A percentile compares a stretch with the other conserved stretches of the same genome.
Conservation (phyloP, 2,113 vertebrate genomes). For the Cyphomyrus discorhynchus region DNA sequence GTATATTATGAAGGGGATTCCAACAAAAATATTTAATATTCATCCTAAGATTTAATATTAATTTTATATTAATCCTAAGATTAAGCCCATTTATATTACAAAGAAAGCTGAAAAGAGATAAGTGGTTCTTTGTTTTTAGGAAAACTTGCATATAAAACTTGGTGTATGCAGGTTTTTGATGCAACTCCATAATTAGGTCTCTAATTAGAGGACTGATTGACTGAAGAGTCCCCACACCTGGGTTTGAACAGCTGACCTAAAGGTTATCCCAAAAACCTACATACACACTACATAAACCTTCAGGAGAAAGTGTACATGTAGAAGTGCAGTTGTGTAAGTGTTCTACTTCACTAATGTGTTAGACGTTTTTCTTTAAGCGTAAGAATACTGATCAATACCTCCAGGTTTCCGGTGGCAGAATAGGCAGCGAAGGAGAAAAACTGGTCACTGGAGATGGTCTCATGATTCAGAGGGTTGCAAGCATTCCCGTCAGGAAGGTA, state of each 20-base stretch:
- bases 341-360: neutral
- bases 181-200: no score
- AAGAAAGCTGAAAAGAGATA: neutral
- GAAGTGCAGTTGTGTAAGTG: neutral
- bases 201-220: no score
- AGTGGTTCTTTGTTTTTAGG: neutral
- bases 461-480: conserved; percentile 56
- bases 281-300: neutral
- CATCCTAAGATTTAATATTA: neutral
- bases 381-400: conserved; percentile 62
- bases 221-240: no score
- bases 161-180: no score
- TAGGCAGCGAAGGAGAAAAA: conserved; percentile 77
- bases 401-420: conserved; percentile 78
- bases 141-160: neutral
- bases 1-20: neutral
- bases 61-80: neutral
- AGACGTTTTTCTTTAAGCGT: neutral
- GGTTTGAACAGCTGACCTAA: no score
- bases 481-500: conserved; percentile 72
- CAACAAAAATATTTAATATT: neutral
- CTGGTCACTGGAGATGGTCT: conserved; percentile 42
- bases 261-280: no score
- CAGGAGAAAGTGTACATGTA: neutral
- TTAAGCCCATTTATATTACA: neutral